These are phyloP conservation scores for Myiozetetes cayanensis DNA, from an alignment of 2,113 vertebrate species.

Conservation along the genomic window DNA sequence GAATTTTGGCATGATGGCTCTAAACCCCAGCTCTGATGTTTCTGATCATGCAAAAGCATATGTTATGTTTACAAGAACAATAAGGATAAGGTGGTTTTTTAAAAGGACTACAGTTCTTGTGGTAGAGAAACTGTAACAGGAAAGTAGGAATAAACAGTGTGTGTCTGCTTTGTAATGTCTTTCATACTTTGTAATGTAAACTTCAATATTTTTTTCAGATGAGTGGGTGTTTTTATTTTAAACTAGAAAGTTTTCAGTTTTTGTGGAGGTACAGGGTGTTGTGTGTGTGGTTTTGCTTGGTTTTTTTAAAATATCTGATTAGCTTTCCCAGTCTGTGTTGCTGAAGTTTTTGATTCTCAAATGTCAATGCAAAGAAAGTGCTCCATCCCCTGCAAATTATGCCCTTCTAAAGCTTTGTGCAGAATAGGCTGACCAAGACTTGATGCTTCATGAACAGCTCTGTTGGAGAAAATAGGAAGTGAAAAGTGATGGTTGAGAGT, in stretches of 20 bases:
- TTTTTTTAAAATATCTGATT: background rate
- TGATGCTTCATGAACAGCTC: background rate
- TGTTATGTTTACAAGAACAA: background rate
- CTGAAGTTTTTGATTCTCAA: background rate
- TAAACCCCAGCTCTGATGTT: background rate
- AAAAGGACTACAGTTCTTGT: background rate
- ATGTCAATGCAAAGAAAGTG: background rate
- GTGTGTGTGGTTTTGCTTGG: background rate
- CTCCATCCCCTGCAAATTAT: background rate
- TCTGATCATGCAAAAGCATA: background rate
- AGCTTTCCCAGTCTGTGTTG: background rate
- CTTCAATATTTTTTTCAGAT: background rate
- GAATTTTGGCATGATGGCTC: background rate
- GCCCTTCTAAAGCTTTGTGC: background rate
- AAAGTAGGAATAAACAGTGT: background rate
- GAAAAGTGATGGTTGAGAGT: background rate
- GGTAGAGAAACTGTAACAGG: background rate
- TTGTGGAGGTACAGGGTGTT: background rate
- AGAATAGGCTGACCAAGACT: background rate
- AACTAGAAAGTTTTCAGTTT: background rate
- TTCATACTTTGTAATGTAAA: background rate
- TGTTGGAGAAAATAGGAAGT: background rate
- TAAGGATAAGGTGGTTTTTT: background rate
- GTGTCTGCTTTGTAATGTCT: background rate
- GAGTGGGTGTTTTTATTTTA: background rate